These are phyloP conservation scores for Oceanodroma leucorhoa DNA, from an alignment of 2,797 vertebrate genomes.

Conservation along the genomic window DNA sequence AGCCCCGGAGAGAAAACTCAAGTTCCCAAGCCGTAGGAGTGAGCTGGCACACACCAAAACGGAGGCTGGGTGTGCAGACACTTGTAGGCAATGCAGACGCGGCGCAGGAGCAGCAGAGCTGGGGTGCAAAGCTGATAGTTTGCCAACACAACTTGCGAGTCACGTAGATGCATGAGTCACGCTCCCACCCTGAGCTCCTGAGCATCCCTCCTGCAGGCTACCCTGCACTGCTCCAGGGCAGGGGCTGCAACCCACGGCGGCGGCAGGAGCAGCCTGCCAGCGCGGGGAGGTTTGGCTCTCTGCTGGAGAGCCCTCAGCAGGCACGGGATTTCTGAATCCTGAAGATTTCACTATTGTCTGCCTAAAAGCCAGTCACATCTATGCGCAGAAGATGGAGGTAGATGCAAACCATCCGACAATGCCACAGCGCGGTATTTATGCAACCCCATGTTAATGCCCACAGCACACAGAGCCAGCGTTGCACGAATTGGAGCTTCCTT, in stretches of 20 bases:
- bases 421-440: neutral
- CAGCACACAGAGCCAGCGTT: rapidly evolving
- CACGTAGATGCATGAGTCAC: rapidly evolving
- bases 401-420: neutral
- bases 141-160: neutral
- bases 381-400: neutral
- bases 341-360: rapidly evolving
- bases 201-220: neutral
- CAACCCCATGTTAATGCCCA: rapidly evolving
- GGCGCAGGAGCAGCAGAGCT: neutral
- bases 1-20: neutral
- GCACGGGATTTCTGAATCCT: neutral
- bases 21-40: neutral
- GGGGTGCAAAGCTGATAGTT: neutral
- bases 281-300: rapidly evolving
- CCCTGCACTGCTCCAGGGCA: neutral
- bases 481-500: neutral
- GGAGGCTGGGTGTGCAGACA: neutral
- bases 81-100: neutral
- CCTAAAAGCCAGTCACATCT: neutral
- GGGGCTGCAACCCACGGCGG: neutral
- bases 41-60: neutral
- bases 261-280: neutral
- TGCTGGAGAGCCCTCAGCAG: neutral
- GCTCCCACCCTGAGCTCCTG: neutral